Conservation (phyloP, 2,113 vertebrate genomes). For the Alces alces region DNA sequence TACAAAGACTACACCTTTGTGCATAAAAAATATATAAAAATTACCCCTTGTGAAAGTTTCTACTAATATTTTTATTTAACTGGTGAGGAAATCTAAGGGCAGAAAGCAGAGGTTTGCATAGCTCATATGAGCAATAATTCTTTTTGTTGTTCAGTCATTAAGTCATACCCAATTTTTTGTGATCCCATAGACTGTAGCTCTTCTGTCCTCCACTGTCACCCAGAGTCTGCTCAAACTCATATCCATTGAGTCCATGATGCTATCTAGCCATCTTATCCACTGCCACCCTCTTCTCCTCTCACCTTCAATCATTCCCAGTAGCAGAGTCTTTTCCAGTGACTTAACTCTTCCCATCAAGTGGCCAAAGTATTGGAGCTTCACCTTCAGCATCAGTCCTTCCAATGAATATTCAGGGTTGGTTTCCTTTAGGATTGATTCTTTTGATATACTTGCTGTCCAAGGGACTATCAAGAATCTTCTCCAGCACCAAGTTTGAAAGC, state of each 20-base stretch:
- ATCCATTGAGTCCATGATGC: neutral
- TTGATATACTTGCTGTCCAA: neutral
- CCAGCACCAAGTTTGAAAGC: neutral
- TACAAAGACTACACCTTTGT: neutral
- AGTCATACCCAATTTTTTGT: neutral
- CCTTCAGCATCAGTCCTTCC: neutral
- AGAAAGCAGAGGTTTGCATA: neutral
- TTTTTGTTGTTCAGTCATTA: neutral
- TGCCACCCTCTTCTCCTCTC: neutral
- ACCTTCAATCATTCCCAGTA: neutral
- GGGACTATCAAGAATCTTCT: neutral
- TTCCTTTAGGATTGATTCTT: neutral
- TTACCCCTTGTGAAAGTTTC: neutral
- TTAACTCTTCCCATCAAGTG: fast-evolving
- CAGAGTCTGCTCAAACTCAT: neutral
- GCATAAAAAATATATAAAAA: neutral
- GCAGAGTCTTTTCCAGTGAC: neutral
- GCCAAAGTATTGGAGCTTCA: neutral
- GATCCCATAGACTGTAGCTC: neutral
- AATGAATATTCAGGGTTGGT: neutral
- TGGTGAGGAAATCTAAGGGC: neutral
- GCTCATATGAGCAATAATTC: neutral
- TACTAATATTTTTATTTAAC: neutral
- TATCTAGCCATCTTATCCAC: neutral
- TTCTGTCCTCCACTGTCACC: neutral